Conservation (phyloP, 1,140 invertebrate species). For the Chironomus striatipennis region DNA sequence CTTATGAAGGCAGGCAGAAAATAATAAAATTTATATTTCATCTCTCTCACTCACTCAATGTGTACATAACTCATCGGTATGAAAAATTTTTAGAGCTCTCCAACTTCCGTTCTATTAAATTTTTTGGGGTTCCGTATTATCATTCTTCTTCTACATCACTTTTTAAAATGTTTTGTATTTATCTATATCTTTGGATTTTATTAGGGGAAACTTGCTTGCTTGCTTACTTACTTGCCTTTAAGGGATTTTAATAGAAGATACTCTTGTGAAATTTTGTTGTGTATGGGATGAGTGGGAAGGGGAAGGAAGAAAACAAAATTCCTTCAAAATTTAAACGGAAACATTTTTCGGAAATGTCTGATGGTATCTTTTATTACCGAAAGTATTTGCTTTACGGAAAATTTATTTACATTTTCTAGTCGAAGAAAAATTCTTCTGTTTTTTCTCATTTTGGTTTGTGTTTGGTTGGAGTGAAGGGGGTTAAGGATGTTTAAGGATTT, state of each 20-base stretch:
- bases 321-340: constrained; percentile 20
- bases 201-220: background rate
- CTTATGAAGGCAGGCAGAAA: too few relatives aligned
- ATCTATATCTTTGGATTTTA: background rate
- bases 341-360: constrained; percentile 23
- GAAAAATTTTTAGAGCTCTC: constrained; percentile 20
- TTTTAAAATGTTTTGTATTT: background rate
- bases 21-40: too few relatives aligned
- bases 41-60: too few relatives aligned
- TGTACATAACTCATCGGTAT: constrained; percentile 14
- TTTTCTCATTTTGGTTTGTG: background rate
- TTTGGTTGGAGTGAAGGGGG: too few relatives aligned
- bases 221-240: background rate
- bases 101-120: constrained; percentile 22
- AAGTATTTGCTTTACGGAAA: constrained; percentile 18
- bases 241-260: background rate
- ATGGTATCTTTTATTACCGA: constrained; percentile 22
- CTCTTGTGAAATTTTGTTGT: background rate
- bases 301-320: background rate
- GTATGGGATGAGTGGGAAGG: background rate
- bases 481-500: too few relatives aligned
- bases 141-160: background rate
- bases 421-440: background rate
- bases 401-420: constrained; percentile 16
- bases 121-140: constrained; percentile 13